Percentiles rank a stretch among this genome's conserved stretches.
Evolutionary conservation across 2,888 invertebrate species (phyloP).

Genomic region (Dolichomitus sp.): DNA sequence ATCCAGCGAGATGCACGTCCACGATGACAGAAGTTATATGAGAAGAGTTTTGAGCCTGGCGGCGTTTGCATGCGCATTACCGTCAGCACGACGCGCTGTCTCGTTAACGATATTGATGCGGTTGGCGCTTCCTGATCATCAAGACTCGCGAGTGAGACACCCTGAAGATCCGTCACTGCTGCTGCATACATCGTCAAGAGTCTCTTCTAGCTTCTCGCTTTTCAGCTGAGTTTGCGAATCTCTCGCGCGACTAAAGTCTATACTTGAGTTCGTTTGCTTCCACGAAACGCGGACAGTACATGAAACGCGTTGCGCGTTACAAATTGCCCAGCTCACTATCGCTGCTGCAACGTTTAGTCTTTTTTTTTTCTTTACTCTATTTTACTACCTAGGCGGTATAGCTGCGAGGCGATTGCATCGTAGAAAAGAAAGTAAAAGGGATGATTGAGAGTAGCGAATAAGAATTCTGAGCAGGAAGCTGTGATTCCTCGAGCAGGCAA

Average conservation of each 20-base stretch:
- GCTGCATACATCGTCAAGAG: constrained; percentile 17
- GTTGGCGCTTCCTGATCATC: constrained; percentile 58
- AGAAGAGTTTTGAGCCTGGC: constrained; percentile 37
- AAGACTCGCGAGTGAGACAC: constrained; percentile 5
- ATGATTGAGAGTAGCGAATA: constrained; percentile 41
- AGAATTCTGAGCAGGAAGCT: constrained; percentile 57
- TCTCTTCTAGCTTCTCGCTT: constrained; percentile 40
- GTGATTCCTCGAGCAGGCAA: constrained; percentile 50
- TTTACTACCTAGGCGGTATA: not conserved
- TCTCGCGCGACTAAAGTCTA: constrained; percentile 1
- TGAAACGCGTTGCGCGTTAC: constrained; percentile 39
- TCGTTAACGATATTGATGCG: constrained; percentile 67
- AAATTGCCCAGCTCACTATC: constrained; percentile 48
- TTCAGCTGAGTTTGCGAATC: constrained; percentile 29
- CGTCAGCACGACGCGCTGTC: constrained; percentile 45
- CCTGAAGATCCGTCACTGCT: constrained; percentile 45
- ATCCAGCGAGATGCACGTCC: constrained; percentile 38
- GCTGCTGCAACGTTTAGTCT: constrained; percentile 21
- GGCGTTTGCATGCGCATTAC: constrained; percentile 36
- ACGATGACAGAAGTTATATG: constrained; percentile 48
- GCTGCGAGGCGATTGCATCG: not conserved
- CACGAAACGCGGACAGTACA: constrained; percentile 22
- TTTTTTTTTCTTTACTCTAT: constrained; percentile 19
- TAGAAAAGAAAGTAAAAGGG: constrained; percentile 55
- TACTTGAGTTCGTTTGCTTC: constrained; percentile 11